Conservation (phyloP, 2,888 invertebrate genomes). For the Phortica okadai region DNA sequence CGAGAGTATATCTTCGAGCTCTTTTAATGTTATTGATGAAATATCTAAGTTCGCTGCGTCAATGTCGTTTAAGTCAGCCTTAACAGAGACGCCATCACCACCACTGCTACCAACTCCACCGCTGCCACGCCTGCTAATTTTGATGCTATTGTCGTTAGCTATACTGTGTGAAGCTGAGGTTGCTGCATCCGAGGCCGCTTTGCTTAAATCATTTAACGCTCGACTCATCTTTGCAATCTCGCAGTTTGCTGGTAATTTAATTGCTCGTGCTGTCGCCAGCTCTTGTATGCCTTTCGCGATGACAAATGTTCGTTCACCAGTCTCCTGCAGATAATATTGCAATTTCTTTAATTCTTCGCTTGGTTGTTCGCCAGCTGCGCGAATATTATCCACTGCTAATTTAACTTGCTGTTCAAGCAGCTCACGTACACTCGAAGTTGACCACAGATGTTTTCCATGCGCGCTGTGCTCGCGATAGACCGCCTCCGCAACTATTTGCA, state of each 20-base stretch:
- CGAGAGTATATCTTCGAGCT: slow-evolving; percentile 75
- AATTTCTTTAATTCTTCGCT: slow-evolving; percentile 73
- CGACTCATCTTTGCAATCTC: slow-evolving; percentile 54
- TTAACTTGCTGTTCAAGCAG: slow-evolving; percentile 67
- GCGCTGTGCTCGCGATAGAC: slow-evolving; percentile 82
- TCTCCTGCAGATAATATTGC: slow-evolving; percentile 78
- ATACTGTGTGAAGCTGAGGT: slow-evolving; percentile 18
- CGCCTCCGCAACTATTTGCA: slow-evolving; percentile 83
- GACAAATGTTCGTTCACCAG: slow-evolving; percentile 81
- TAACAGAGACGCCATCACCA: neutral
- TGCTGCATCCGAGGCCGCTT: slow-evolving; percentile 8
- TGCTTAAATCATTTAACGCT: neutral
- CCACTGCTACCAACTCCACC: neutral
- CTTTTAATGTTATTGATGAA: slow-evolving; percentile 74
- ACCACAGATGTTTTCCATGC: slow-evolving; percentile 80
- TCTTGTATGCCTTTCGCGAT: slow-evolving; percentile 84
- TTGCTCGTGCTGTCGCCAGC: slow-evolving; percentile 74
- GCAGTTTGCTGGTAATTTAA: slow-evolving; percentile 46
- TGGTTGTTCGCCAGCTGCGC: slow-evolving; percentile 63
- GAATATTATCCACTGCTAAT: slow-evolving; percentile 57
- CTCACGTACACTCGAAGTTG: slow-evolving; percentile 83
- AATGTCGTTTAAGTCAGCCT: slow-evolving; percentile 27
- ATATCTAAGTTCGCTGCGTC: slow-evolving; percentile 74
- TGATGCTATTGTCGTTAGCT: slow-evolving; percentile 7
- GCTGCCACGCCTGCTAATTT: neutral